Evolutionary conservation across 2,888 invertebrate genomes (phyloP).

Genomic region (Ptychoptera albimana): DNA sequence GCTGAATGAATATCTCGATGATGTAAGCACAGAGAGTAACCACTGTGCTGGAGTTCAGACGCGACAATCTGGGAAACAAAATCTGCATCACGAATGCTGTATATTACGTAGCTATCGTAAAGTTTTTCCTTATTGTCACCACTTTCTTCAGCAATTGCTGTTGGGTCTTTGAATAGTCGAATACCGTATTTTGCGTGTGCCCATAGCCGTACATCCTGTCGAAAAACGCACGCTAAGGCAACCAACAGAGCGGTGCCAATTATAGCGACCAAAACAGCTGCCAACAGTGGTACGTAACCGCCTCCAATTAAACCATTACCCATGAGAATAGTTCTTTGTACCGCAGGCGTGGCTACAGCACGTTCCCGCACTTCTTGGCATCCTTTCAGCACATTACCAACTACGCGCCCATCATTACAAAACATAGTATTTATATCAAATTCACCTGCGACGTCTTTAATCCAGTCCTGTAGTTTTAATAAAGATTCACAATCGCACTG

Average conservation of each 20-base stretch:
- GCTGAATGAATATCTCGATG: conserved; percentile 39
- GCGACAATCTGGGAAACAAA: conserved; percentile 50
- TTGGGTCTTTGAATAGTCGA: conserved; percentile 43
- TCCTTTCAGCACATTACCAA: conserved; percentile 8
- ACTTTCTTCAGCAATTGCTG: conserved; percentile 3
- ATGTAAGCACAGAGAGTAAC: conserved; percentile 46
- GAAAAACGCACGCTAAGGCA: conserved; percentile 57
- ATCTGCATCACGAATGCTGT: conserved; percentile 65
- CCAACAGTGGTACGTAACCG: conserved; percentile 56
- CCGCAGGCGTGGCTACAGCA: conserved; percentile 38
- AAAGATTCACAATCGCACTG: conserved; percentile 64
- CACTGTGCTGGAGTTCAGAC: conserved; percentile 54
- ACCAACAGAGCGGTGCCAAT: conserved; percentile 53
- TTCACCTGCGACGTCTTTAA: conserved; percentile 47
- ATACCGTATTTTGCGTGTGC: conserved; percentile 66
- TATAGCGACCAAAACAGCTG: conserved; percentile 54
- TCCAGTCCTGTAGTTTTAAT: conserved; percentile 51
- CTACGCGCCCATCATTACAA: conserved; percentile 29
- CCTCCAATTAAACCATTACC: conserved; percentile 34
- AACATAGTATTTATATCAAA: conserved; percentile 30
- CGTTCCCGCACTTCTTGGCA: conserved; percentile 6
- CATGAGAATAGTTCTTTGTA: conserved; percentile 21
- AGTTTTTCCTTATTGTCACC: conserved; percentile 39
- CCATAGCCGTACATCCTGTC: conserved; percentile 66
- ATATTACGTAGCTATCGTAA: conserved; percentile 78